Conservation (phyloP, 2,888 invertebrate species). For the Aspidiotus rigidus region DNA sequence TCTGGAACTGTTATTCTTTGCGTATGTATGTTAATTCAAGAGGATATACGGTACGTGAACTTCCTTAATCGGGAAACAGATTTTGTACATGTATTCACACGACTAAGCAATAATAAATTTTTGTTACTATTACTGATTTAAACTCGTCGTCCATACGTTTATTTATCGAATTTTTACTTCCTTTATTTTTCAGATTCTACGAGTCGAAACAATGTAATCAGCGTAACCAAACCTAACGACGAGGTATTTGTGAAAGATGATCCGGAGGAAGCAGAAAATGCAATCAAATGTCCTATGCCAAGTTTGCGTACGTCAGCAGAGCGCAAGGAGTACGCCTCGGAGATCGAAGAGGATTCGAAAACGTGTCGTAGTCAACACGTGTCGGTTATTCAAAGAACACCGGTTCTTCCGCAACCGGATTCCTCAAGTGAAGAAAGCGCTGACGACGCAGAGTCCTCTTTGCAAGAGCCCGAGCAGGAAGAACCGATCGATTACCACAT, state of each 20-base stretch:
- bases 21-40: too few species aligned
- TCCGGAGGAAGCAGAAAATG: neutral
- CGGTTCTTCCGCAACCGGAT: constrained; percentile 42
- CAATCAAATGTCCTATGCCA: too few species aligned
- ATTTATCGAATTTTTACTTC: neutral
- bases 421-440: constrained; percentile 6
- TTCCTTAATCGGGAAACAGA: too few species aligned
- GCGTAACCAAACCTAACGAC: neutral
- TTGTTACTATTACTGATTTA: too few species aligned
- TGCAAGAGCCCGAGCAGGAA: constrained; percentile 62
- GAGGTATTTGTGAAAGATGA: neutral
- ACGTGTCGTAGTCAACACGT: constrained; percentile 59
- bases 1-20: too few species aligned
- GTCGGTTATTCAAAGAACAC: constrained; percentile 76
- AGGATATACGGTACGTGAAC: too few species aligned
- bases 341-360: constrained; percentile 45
- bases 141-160: neutral
- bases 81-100: too few species aligned
- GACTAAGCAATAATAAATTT: too few species aligned
- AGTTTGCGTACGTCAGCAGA: constrained; percentile 53
- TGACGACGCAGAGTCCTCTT: constrained; percentile 18
- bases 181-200: neutral
- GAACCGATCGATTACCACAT: constrained; percentile 84
- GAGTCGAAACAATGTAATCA: constrained; percentile 5
- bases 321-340: constrained; percentile 29